A percentile compares a stretch with the other conserved stretches of the same genome.
phyloP scores from a whole-genome alignment of 2,113 vertebrate species.

The Lepisosteus oculatus region DNA sequence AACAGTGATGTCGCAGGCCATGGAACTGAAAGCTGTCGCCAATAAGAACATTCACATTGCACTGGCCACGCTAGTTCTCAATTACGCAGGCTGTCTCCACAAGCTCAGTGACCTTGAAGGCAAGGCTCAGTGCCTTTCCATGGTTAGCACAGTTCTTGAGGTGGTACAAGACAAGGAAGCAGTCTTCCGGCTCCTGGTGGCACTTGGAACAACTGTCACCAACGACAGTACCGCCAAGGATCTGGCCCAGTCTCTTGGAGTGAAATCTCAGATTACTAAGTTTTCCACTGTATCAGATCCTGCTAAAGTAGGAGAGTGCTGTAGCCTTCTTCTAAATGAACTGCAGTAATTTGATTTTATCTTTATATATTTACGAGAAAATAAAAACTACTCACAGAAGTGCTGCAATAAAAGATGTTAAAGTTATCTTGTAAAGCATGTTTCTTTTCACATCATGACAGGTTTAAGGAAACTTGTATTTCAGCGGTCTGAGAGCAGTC shows the following conservation, averaged over 20 bases:
- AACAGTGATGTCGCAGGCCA: conserved; percentile 77
- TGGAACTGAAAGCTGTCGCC: conserved; percentile 76
- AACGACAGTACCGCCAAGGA: conserved; percentile 83
- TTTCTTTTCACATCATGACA: conserved; percentile 3
- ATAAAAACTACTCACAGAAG: conserved; percentile 8
- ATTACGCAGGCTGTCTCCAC: conserved; percentile 88
- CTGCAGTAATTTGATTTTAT: conserved; percentile 60
- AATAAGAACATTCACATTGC: conserved; percentile 97
- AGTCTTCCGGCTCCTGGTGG: conserved; percentile 89
- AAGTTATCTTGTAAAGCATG: conserved; percentile 5
- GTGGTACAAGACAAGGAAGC: conserved; percentile 93
- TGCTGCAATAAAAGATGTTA: conserved; percentile 18
- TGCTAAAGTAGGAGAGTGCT: conserved; percentile 90
- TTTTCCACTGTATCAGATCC: conserved; percentile 86
- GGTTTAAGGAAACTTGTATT: neutral
- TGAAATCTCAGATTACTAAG: conserved; percentile 89
- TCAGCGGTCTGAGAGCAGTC: neutral
- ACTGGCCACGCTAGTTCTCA: conserved; percentile 86
- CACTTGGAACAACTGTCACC: conserved; percentile 88
- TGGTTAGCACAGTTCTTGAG: conserved; percentile 87
- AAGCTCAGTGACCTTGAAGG: conserved; percentile 83
- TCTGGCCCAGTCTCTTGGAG: conserved; percentile 88
- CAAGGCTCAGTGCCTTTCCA: conserved; percentile 95
- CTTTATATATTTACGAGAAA: conserved; percentile 22
- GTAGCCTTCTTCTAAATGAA: conserved; percentile 85